Evolutionary conservation across 2,888 invertebrate genomes (phyloP).

Genomic region (Andrena praecox): DNA sequence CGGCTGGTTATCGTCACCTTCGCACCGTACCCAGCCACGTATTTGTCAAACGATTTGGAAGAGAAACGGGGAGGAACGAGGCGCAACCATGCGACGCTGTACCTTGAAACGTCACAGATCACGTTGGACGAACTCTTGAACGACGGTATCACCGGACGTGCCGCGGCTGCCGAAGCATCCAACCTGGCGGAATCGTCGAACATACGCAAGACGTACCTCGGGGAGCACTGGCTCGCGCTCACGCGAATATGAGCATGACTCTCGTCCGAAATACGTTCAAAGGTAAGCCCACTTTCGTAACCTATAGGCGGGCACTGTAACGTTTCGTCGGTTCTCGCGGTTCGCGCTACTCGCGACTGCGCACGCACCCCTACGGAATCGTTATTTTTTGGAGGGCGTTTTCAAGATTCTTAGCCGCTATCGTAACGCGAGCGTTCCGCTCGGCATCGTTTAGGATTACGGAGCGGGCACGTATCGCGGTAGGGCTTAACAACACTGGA

Average conservation of each 20-base stretch:
- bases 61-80: conserved; percentile 39
- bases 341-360: not conserved
- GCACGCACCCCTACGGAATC: not conserved
- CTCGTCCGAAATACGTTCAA: conserved; percentile 83
- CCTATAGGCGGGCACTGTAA: not conserved
- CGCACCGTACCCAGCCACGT: conserved; percentile 3
- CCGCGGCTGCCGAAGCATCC: conserved; percentile 52
- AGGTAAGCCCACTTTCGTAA: conserved; percentile 66
- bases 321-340: conserved; percentile 35
- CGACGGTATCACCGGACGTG: conserved; percentile 53
- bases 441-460: too few relatives aligned
- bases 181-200: conserved; percentile 62
- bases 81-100: conserved; percentile 63
- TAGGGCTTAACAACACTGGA: not conserved
- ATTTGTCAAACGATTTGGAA: conserved; percentile 39
- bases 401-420: too few relatives aligned
- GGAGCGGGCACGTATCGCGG: too few relatives aligned
- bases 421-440: too few relatives aligned
- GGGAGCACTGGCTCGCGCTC: conserved; percentile 62
- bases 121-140: conserved; percentile 69
- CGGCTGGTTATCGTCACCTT: conserved; percentile 28
- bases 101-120: conserved; percentile 65
- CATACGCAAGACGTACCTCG: conserved; percentile 60
- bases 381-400: not conserved
- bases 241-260: conserved; percentile 84